Conservation (phyloP, 2,888 invertebrate genomes). For the Lordiphosa fenestrarum region DNA sequence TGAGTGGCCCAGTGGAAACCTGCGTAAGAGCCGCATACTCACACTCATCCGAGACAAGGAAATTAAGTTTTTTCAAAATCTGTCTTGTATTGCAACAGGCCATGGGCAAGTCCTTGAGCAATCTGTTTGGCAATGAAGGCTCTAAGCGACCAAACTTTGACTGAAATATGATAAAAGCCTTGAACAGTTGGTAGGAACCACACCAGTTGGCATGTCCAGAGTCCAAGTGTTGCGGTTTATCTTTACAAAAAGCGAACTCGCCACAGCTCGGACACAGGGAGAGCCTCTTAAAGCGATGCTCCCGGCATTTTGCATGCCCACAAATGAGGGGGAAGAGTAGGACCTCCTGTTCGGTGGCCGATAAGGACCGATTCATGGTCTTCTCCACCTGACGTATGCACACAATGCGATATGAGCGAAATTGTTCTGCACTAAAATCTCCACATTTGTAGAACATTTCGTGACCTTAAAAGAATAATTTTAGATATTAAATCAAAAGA, state of each 20-base stretch:
- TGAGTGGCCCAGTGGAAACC: constrained; percentile 85
- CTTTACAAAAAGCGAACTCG: constrained; percentile 83
- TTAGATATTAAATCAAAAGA: background rate
- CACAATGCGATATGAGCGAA: constrained; percentile 84
- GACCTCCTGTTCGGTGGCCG: constrained; percentile 86
- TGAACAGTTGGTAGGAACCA: constrained; percentile 83
- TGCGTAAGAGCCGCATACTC: constrained; percentile 85
- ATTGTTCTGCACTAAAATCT: constrained; percentile 83
- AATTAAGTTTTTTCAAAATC: constrained; percentile 65
- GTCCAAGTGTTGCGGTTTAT: constrained; percentile 81
- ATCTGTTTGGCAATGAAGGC: constrained; percentile 83
- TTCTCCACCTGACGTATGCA: constrained; percentile 84
- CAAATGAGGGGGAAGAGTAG: constrained; percentile 86
- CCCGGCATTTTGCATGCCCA: constrained; percentile 82
- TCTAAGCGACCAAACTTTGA: constrained; percentile 83
- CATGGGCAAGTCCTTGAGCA: constrained; percentile 70
- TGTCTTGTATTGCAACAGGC: constrained; percentile 69
- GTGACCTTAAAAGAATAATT: constrained; percentile 78
- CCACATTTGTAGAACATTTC: constrained; percentile 81
- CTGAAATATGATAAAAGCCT: constrained; percentile 83
- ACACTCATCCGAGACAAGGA: constrained; percentile 81
- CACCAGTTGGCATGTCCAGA: constrained; percentile 84
- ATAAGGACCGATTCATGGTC: constrained; percentile 82
- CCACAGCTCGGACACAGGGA: constrained; percentile 83
- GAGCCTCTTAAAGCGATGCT: constrained; percentile 81